Conservation (phyloP, 2,113 vertebrate species). For the Zosterops lateralis region DNA sequence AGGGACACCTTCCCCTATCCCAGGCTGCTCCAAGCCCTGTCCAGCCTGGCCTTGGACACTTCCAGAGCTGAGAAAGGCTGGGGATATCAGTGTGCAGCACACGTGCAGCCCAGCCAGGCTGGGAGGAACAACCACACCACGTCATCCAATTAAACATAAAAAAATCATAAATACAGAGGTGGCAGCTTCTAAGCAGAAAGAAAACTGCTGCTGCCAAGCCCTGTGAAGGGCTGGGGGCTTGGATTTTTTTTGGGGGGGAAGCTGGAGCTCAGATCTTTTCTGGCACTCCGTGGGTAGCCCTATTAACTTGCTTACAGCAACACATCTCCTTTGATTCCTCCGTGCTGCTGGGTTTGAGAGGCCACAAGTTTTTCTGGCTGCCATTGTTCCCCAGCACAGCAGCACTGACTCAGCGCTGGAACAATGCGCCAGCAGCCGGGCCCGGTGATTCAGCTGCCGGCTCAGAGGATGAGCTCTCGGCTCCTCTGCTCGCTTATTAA, state of each 20-base stretch:
- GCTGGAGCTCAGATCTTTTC: not conserved
- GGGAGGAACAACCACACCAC: not conserved
- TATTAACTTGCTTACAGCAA: not conserved
- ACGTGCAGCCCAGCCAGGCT: rapidly evolving
- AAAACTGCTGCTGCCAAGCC: not conserved
- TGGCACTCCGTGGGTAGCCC: not conserved
- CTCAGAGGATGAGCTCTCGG: slow-evolving; percentile 3
- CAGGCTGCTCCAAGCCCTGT: rapidly evolving
- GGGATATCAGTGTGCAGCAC: not conserved
- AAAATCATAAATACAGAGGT: not conserved
- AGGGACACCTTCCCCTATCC: not conserved
- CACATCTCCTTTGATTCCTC: not conserved
- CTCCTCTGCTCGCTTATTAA: slow-evolving; percentile 30
- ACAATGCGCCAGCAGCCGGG: not conserved
- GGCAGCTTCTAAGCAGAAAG: not conserved
- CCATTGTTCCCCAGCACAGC: slow-evolving; percentile 10
- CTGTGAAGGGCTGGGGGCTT: not conserved
- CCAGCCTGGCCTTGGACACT: not conserved
- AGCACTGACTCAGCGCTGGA: slow-evolving; percentile 42
- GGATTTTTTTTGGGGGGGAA: not conserved
- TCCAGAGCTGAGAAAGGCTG: not conserved
- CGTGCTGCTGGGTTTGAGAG: not conserved
- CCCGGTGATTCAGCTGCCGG: slow-evolving; percentile 44
- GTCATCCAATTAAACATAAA: not conserved
- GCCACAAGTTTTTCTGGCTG: not conserved